Conservation (phyloP, 2,797 vertebrate genomes). For the Fringilla coelebs region DNA sequence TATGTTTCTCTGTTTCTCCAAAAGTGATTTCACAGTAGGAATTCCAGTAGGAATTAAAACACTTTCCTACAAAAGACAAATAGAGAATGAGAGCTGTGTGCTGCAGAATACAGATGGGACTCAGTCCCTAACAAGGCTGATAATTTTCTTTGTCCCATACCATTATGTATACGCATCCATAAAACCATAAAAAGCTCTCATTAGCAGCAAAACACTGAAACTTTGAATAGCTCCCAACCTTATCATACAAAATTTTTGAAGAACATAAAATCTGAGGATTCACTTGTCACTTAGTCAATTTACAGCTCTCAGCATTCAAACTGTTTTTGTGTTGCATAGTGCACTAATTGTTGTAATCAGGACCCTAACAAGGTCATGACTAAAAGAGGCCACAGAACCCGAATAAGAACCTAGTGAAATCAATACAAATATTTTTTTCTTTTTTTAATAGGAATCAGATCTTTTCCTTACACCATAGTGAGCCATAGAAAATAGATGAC, state of each 20-base stretch:
- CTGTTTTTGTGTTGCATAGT: background rate
- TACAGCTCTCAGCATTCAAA: background rate
- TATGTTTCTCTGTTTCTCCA: background rate
- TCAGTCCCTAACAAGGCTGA: background rate
- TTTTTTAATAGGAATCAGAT: background rate
- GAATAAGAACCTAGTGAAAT: background rate
- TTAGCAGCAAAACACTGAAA: background rate
- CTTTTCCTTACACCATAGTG: background rate
- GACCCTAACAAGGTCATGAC: background rate
- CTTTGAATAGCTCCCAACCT: background rate
- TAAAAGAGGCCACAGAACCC: background rate
- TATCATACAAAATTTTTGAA: background rate
- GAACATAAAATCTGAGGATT: background rate
- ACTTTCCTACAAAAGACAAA: background rate
- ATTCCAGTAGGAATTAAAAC: slow-evolving; percentile 46
- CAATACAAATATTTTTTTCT: background rate
- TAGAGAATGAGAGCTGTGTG: background rate
- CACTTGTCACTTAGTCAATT: background rate
- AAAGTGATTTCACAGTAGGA: slow-evolving; percentile 23
- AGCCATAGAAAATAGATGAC: background rate
- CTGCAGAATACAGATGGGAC: background rate
- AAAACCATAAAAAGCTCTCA: background rate
- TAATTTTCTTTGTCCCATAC: background rate
- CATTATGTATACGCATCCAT: background rate
- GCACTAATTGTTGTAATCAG: background rate